Conservation (phyloP, 2,797 vertebrate species). For the Distichodus sexfasciatus region DNA sequence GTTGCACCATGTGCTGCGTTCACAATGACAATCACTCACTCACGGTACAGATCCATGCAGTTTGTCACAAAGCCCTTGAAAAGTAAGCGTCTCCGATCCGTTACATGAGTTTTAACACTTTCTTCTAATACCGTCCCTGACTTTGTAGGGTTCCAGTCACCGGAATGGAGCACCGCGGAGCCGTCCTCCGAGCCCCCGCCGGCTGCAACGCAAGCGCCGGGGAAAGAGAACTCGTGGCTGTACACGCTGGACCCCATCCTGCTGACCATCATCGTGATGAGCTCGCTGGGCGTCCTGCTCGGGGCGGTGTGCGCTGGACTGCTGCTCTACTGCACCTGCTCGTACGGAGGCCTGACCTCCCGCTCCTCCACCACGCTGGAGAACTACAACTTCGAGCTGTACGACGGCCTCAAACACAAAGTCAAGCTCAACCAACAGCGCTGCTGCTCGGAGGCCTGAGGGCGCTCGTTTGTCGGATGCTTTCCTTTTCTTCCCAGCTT, state of each 20-base stretch:
- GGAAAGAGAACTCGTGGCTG: conserved; percentile 90
- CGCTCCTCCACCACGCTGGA: conserved; percentile 97
- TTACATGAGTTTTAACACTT: no score
- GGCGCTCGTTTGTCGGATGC: neutral
- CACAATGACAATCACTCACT: no score
- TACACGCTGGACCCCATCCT: conserved; percentile 95
- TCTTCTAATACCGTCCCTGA: neutral
- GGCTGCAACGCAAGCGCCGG: conserved; percentile 73
- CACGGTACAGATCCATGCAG: no score
- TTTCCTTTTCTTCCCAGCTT: neutral
- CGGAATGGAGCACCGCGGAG: conserved; percentile 77
- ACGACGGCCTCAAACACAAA: conserved; percentile 97
- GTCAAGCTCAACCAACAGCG: conserved; percentile 98
- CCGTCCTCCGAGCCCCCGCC: conserved; percentile 81
- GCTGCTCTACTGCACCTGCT: conserved; percentile 95
- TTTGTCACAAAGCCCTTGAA: conserved; percentile 17
- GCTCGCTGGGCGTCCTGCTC: conserved; percentile 89
- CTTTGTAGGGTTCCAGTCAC: conserved; percentile 70
- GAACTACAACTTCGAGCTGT: conserved; percentile 99
- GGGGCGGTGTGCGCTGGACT: conserved; percentile 92
- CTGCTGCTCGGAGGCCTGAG: conserved; percentile 85
- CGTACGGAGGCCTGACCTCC: conserved; percentile 89
- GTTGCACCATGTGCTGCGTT: no score
- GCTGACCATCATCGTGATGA: conserved; percentile 98
- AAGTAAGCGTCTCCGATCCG: no score